Evolutionary conservation across 2,113 vertebrate species (phyloP).

Genomic region (Maccullochella peelii): DNA sequence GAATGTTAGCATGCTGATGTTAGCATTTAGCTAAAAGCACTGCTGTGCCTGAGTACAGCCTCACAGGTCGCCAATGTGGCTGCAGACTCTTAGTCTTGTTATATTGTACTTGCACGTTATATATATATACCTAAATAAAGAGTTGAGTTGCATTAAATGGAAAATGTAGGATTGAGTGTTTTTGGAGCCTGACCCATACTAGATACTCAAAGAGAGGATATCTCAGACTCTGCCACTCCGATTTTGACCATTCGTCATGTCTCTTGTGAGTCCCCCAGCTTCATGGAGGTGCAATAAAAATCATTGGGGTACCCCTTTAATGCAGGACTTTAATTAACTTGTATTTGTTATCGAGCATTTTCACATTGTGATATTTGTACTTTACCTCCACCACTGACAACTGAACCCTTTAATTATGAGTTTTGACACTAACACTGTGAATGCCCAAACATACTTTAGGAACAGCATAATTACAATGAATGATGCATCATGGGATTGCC

Average conservation of each 20-base stretch:
- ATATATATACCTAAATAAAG: neutral
- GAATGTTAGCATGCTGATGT: neutral
- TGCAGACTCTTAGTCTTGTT: neutral
- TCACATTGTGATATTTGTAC: neutral
- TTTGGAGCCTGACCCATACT: neutral
- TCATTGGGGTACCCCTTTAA: neutral
- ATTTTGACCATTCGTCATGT: neutral
- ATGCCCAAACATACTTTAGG: neutral
- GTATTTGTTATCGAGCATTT: neutral
- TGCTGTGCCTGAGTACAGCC: no score
- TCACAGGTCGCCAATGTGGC: no score
- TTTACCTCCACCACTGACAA: neutral
- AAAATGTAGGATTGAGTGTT: neutral
- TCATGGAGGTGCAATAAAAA: neutral
- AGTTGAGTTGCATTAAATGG: neutral
- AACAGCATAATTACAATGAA: neutral
- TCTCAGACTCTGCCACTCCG: accelerated
- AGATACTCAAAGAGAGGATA: neutral
- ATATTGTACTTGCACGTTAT: neutral
- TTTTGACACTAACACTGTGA: neutral
- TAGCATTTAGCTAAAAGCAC: no score
- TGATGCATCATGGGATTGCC: slow-evolving; percentile 7
- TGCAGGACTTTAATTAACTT: neutral
- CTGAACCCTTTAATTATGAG: neutral
- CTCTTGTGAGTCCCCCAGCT: neutral